Conservation (phyloP, 53 echinoderm and acorn worm species). For the Temnopleurus reevesii region DNA sequence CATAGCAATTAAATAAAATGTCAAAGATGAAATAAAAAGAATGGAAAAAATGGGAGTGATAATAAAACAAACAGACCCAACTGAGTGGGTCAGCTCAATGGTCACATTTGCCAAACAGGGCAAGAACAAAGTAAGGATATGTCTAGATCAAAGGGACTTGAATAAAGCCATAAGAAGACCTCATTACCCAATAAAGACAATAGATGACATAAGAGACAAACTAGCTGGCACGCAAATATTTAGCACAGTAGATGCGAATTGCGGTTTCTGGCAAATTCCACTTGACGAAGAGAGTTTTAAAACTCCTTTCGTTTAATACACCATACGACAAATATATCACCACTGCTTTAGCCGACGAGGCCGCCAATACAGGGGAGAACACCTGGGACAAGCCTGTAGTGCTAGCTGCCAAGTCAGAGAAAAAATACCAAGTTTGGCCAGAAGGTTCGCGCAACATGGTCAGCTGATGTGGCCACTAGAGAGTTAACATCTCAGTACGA, state of each 20-base stretch:
- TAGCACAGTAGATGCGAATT: slow-evolving; percentile 56
- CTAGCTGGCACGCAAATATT: slow-evolving; percentile 11
- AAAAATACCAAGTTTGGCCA: too few relatives aligned
- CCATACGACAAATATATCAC: slow-evolving; percentile 60
- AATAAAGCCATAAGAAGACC: slow-evolving; percentile 34
- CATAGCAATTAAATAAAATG: slow-evolving; percentile 17
- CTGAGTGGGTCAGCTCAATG: slow-evolving; percentile 16
- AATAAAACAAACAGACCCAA: background rate
- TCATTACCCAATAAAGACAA: slow-evolving; percentile 42
- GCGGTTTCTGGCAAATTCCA: slow-evolving; percentile 57
- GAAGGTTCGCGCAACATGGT: too few relatives aligned
- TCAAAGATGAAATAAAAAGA: slow-evolving; percentile 30
- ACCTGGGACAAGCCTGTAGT: too few relatives aligned
- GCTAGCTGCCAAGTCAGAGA: too few relatives aligned
- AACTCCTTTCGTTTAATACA: slow-evolving; percentile 57
- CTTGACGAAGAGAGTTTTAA: slow-evolving; percentile 58
- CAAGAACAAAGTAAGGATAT: slow-evolving; percentile 22
- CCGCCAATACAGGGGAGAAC: too few relatives aligned
- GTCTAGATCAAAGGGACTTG: slow-evolving; percentile 44
- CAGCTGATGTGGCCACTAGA: too few relatives aligned
- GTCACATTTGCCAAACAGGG: slow-evolving; percentile 36
- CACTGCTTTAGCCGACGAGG: too few relatives aligned
- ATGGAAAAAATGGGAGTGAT: slow-evolving; percentile 34
- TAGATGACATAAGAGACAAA: background rate
- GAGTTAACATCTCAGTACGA: too few relatives aligned